Evolutionary conservation across 2,113 vertebrate species (phyloP).

Genomic region (Telmatochromis sp.): DNA sequence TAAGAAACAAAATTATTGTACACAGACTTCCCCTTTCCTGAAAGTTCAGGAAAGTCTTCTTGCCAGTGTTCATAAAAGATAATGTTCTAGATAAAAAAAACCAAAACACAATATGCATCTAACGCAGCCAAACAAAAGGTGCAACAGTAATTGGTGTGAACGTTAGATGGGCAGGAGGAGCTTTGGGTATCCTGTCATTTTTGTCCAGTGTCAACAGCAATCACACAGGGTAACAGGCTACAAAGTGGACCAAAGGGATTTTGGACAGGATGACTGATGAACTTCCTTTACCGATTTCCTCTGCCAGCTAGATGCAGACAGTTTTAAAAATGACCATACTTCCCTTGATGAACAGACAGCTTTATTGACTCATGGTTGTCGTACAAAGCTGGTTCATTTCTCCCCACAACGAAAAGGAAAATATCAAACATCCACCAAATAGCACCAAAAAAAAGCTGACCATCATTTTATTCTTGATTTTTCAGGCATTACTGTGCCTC

Average conservation of each 20-base stretch:
- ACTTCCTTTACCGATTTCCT: background rate
- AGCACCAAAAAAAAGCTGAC: background rate
- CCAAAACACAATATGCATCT: rapidly evolving
- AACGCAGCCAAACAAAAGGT: background rate
- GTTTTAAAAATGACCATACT: background rate
- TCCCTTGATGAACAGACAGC: background rate
- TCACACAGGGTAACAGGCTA: background rate
- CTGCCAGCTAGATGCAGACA: background rate
- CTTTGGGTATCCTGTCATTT: background rate
- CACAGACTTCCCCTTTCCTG: background rate
- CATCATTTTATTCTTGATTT: background rate
- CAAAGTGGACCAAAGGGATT: background rate
- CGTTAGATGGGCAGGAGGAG: background rate
- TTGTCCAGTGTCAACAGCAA: background rate
- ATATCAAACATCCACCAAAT: background rate
- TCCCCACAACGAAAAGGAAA: background rate
- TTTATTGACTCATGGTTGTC: constrained; percentile 6
- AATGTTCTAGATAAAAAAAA: background rate
- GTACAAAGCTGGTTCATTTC: background rate
- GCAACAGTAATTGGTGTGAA: background rate
- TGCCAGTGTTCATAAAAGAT: background rate
- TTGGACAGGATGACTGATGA: background rate
- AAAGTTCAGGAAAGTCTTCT: background rate
- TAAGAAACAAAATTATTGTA: background rate
- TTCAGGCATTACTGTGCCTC: background rate